These are phyloP conservation scores for Mormyrus iriodes DNA, from an alignment of 2,113 vertebrate genomes.

Conservation along the genomic window DNA sequence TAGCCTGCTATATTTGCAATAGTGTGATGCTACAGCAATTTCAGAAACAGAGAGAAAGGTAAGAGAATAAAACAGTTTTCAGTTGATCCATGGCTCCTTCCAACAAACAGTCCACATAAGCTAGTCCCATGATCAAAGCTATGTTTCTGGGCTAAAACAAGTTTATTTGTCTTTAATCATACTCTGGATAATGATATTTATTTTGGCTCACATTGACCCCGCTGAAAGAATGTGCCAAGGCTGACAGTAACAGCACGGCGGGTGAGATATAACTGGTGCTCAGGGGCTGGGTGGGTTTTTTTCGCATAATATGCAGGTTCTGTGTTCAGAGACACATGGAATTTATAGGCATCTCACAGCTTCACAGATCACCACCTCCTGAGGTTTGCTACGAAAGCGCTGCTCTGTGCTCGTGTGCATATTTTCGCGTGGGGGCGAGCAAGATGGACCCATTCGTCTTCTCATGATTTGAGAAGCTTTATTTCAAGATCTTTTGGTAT, in stretches of 20 bases:
- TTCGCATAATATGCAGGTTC: constrained; percentile 9
- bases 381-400: not conserved
- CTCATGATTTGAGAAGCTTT: not conserved
- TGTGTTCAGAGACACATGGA: constrained; percentile 19
- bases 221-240: constrained; percentile 20
- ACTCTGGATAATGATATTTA: constrained; percentile 35
- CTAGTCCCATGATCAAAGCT: constrained; percentile 37
- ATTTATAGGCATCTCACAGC: not conserved
- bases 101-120: constrained; percentile 29
- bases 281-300: constrained; percentile 7
- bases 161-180: constrained; percentile 41
- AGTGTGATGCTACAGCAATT: not conserved
- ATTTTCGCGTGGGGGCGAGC: not conserved
- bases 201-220: constrained; percentile 21
- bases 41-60: not conserved
- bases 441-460: not conserved
- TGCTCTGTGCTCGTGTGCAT: not conserved
- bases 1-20: not conserved
- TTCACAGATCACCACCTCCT: not conserved
- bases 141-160: constrained; percentile 26
- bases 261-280: not conserved
- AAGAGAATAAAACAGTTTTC: constrained; percentile 4
- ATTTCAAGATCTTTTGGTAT: not conserved
- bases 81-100: constrained; percentile 10
- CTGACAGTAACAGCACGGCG: not conserved